Evolutionary conservation across 2,797 vertebrate species (phyloP).

Genomic region (Miichthys miiuy): DNA sequence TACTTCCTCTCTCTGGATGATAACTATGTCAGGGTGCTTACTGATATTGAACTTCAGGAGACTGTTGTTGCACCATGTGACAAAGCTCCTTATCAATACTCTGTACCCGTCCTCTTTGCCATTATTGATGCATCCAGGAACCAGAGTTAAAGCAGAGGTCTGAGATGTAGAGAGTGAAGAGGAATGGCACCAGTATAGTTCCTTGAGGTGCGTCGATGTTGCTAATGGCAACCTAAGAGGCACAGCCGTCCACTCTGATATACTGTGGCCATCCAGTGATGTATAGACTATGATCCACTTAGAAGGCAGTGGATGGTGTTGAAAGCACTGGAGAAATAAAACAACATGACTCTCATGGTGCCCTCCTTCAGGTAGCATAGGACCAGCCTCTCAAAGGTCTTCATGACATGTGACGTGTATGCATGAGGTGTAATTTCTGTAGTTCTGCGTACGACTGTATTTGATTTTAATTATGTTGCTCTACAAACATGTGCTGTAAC

Average conservation of each 20-base stretch:
- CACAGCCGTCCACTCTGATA: neutral
- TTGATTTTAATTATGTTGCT: neutral
- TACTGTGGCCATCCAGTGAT: no score
- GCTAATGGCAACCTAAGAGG: neutral
- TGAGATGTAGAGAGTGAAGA: neutral
- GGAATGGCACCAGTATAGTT: neutral
- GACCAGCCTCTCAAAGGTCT: neutral
- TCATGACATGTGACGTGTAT: neutral
- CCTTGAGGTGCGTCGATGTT: neutral
- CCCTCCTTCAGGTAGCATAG: neutral
- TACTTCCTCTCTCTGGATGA: no score
- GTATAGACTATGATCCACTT: no score
- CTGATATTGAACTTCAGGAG: no score
- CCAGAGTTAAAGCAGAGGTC: no score
- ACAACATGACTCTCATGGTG: no score
- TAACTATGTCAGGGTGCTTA: no score
- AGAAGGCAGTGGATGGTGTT: no score
- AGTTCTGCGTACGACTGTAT: neutral
- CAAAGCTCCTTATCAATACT: neutral
- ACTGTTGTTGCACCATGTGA: neutral
- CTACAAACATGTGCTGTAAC: neutral
- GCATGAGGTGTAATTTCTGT: neutral
- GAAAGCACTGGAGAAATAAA: no score
- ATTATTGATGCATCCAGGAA: neutral
- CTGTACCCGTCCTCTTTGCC: neutral